Percentiles rank a stretch among this genome's conserved stretches.
Evolutionary conservation across 2,888 invertebrate genomes (phyloP).

Genomic region (Eupithecia insigniata): DNA sequence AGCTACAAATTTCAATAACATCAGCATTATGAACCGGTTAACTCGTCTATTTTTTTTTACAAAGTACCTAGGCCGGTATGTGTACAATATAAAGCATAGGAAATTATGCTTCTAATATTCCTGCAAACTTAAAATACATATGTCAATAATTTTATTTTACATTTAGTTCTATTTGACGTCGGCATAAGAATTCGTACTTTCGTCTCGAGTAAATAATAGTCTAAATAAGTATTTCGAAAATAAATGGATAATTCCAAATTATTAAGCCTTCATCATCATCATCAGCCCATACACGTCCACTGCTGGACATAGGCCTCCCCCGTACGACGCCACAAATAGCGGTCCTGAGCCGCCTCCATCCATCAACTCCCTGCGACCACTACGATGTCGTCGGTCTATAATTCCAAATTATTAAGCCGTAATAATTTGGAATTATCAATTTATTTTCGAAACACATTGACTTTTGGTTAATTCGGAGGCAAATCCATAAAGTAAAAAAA

Average conservation of each 20-base stretch:
- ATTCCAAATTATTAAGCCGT: no score
- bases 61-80: not conserved
- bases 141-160: not conserved
- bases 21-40: not conserved
- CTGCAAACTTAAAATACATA: not conserved
- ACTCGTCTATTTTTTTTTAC: not conserved
- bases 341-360: no score
- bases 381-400: no score
- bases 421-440: no score
- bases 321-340: no score
- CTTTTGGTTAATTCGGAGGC: not conserved
- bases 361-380: no score
- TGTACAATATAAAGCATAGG: not conserved
- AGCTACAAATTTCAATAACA: not conserved
- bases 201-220: not conserved
- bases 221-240: no score
- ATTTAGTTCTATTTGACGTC: not conserved
- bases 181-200: not conserved
- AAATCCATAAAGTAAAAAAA: no score
- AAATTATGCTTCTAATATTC: not conserved
- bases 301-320: no score
- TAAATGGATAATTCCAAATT: no score
- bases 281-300: no score
- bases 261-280: not conserved
- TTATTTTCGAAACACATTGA: no score